Base-by-base conservation (phyloP, 2,888 invertebrate species). In the Oxystoma pomonae region DNA sequence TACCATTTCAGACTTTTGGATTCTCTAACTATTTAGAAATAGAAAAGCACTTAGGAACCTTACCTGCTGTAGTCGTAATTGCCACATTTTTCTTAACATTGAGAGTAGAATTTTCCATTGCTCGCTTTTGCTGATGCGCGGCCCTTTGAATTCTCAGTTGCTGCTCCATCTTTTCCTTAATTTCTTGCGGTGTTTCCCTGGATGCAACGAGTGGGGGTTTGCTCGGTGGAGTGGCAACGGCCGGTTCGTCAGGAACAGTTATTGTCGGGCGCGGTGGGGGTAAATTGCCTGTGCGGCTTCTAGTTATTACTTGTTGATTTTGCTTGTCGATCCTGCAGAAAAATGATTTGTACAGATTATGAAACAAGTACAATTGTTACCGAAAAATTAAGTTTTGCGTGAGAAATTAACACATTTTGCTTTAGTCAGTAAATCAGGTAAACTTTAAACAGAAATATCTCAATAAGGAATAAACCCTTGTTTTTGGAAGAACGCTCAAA, bases 131-230 rank as follows among this genome's bases (percentile, higher is more conserved):
- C 74, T 94, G 93, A 80, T 94, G 92, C 0, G 92, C 94, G 19
- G 92, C 91, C 66, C 96, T 82, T 77, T 96, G 96, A 72, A 94
- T 84, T 63, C 93, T 88, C 68, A 96, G 80, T 75, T 96, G 94
- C 69, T 93, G 92, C 75, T 96, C 96, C 89, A 95, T 89, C 79
- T 94, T 94, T 72, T 95, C 94, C 78, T 92, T 92, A 66, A 91
- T 87, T 74, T 93, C 92, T 69, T 90, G 86, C 0, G 89, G 85
- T 21, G 86, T 86, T 0, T 87, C 84, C 72, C 87, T 86, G 69
- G 80, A 85, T 72, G 79, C 84, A 9, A 83, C 82, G 74, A 80
- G 69, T 62, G 74, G 75, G 19, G 17, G 9, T 18, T 62, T 84
- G 18, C 82, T 81, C 7, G 81, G 69, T 65, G 74, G 75, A 20